Evolutionary conservation across 2,113 vertebrate genomes (phyloP).

Genomic region (Solenodon paradoxus): DNA sequence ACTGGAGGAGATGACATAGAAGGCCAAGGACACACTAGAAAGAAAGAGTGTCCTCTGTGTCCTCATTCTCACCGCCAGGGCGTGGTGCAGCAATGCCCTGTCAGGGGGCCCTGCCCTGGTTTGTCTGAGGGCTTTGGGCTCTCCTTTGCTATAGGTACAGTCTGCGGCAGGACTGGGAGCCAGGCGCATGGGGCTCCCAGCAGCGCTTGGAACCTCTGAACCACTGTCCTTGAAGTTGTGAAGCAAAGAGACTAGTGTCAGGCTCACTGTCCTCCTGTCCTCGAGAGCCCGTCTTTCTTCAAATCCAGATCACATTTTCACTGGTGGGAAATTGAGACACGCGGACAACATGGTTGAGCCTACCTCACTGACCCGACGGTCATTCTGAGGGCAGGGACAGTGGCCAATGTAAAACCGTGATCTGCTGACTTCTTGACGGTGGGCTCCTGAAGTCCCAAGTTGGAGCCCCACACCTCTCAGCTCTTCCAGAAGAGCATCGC

Average conservation of each 20-base stretch:
- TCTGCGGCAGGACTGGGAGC: background rate
- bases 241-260: background rate
- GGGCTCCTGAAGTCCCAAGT: too few relatives aligned
- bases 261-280: background rate
- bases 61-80: background rate
- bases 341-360: background rate
- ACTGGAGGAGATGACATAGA: background rate
- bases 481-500: too few relatives aligned
- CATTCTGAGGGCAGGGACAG: background rate
- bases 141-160: too few relatives aligned
- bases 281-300: background rate
- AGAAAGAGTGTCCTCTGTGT: too few relatives aligned
- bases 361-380: background rate
- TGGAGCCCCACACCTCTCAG: too few relatives aligned
- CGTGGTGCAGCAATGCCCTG: rapidly evolving
- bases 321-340: background rate
- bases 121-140: background rate
- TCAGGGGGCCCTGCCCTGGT: background rate
- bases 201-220: background rate
- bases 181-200: background rate
- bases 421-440: too few relatives aligned
- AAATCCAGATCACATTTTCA: background rate
- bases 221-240: background rate
- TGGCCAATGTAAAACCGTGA: too few relatives aligned
- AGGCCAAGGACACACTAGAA: background rate